Evolutionary conservation across 2,113 vertebrate species (phyloP).

Genomic region (Dromaius novaehollandiae): DNA sequence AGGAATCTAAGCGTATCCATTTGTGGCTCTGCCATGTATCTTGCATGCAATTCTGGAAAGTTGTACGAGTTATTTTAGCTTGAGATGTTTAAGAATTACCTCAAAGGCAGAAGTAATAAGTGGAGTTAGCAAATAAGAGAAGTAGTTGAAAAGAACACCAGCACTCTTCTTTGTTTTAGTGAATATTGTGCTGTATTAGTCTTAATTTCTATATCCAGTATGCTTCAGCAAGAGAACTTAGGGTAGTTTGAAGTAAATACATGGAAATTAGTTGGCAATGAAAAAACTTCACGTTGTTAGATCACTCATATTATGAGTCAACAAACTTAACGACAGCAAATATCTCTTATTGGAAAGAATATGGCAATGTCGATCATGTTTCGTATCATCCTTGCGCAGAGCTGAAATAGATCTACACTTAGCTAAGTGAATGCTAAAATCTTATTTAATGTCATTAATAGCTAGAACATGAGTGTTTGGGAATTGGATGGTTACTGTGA

Average conservation of each 20-base stretch:
- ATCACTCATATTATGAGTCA: background rate
- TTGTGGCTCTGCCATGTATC: background rate
- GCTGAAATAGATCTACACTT: background rate
- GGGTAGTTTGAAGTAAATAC: background rate
- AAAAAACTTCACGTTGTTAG: background rate
- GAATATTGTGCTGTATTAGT: background rate
- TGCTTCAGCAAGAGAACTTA: background rate
- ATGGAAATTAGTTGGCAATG: background rate
- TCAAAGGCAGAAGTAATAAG: background rate
- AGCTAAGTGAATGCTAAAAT: background rate
- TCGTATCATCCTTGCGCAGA: background rate
- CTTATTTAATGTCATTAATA: background rate
- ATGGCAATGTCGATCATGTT: background rate
- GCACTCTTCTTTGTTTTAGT: background rate
- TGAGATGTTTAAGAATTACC: background rate
- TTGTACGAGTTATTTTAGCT: background rate
- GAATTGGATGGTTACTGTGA: background rate
- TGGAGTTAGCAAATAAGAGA: background rate
- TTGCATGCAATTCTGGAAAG: constrained; percentile 19
- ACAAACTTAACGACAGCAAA: background rate
- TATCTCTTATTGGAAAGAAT: background rate
- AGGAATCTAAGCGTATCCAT: background rate
- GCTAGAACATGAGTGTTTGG: background rate
- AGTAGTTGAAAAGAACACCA: background rate
- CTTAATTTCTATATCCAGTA: background rate